Percentiles rank a stretch among this genome's conserved stretches.
These are phyloP conservation scores for Eumaeus atala DNA, from an alignment of 1,140 invertebrate genomes.

Conservation along the genomic window DNA sequence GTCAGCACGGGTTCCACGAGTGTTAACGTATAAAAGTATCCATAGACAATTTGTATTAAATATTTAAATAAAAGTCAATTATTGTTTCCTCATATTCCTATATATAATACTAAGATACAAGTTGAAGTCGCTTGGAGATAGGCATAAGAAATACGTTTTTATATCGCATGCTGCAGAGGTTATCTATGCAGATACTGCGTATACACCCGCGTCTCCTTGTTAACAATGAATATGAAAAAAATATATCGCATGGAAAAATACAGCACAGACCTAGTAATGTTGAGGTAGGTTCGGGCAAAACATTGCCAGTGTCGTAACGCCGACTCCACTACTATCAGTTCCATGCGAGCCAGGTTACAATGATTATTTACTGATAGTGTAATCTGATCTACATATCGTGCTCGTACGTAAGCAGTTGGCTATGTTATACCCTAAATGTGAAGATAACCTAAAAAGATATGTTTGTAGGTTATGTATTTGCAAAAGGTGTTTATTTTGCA, in stretches of 20 bases:
- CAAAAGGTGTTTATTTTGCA: no score
- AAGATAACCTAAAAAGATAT: background rate
- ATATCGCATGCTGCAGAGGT: constrained; percentile 9
- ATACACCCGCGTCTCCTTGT: background rate
- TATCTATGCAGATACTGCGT: constrained; percentile 7
- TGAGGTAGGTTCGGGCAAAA: constrained; percentile 6
- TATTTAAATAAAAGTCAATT: background rate
- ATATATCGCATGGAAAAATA: constrained; percentile 5
- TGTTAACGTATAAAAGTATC: no score
- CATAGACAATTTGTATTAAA: no score
- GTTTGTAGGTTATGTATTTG: background rate
- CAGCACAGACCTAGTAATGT: constrained; percentile 5
- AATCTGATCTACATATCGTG: background rate
- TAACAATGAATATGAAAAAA: background rate
- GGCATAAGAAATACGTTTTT: constrained; percentile 7
- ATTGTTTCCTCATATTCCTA: constrained; percentile 1
- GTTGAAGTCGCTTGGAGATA: background rate
- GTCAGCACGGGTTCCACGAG: no score
- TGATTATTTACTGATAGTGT: constrained; percentile 1
- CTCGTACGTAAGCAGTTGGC: no score
- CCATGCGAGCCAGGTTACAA: constrained; percentile 1
- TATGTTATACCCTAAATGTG: background rate
- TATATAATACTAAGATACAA: background rate
- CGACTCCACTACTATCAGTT: no score
- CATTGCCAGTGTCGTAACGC: constrained; percentile 2